Percentiles rank a stretch among this genome's conserved stretches.
phyloP scores from a whole-genome alignment of 2,797 vertebrate species.

The Chloroceryle inda region DNA sequence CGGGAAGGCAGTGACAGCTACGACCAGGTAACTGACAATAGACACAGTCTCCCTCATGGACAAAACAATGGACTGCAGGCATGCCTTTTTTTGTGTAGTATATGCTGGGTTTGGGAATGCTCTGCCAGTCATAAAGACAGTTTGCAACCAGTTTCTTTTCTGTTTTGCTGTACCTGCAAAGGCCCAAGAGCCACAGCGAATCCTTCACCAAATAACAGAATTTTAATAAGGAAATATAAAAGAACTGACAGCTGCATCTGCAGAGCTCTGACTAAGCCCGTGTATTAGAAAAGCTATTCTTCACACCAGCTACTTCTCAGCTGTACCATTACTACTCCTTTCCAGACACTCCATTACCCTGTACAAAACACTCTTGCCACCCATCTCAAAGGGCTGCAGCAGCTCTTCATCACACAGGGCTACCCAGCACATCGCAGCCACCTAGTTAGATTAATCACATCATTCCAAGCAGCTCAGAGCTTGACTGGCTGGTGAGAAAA shows the following conservation, averaged over 20 bases:
- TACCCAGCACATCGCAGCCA: slow-evolving; percentile 7
- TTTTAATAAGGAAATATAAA: slow-evolving; percentile 21
- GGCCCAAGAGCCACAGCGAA: background rate
- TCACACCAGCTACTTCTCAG: slow-evolving; percentile 16
- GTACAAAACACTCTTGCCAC: background rate
- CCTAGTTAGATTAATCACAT: background rate
- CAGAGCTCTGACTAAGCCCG: slow-evolving; percentile 35
- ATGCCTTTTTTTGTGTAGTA: background rate
- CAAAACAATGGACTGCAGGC: background rate
- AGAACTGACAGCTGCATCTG: background rate
- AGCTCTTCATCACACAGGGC: slow-evolving; percentile 9
- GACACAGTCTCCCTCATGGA: background rate
- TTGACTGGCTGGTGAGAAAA: slow-evolving; percentile 5
- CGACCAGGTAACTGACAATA: background rate
- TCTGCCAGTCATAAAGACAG: background rate
- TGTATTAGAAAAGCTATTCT: slow-evolving; percentile 10
- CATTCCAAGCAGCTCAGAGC: background rate
- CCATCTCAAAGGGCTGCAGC: slow-evolving; percentile 41
- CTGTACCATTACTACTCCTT: background rate
- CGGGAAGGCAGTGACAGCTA: background rate
- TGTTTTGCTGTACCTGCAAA: background rate
- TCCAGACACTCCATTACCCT: background rate
- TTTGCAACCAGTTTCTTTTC: background rate
- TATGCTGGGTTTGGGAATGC: background rate
- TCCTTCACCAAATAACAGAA: background rate